phyloP scores from a whole-genome alignment of 2,888 invertebrate species.

The Caenorhabditis sp. region DNA sequence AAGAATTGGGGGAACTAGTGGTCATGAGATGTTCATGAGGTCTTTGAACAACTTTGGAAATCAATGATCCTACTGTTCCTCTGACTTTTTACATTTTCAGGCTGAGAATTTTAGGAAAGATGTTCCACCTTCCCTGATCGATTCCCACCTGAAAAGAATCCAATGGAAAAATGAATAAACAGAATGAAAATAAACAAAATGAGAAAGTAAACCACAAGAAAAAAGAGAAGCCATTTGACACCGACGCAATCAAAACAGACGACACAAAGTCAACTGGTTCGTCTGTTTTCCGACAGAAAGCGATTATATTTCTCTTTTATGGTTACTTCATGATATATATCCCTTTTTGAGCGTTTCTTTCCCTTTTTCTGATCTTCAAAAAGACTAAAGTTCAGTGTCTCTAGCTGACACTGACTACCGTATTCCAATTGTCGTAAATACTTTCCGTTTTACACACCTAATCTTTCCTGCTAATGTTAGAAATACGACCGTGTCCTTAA shows the following conservation, averaged over 20 bases:
- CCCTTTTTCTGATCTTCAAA: not conserved
- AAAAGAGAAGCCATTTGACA: slow-evolving; percentile 40
- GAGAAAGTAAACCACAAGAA: slow-evolving; percentile 19
- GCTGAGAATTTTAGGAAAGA: too few species aligned
- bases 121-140: not conserved
- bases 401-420: slow-evolving; percentile 12
- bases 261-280: slow-evolving; percentile 62
- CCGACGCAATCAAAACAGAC: slow-evolving; percentile 54
- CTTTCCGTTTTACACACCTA: slow-evolving; percentile 58
- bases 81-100: too few species aligned
- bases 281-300: slow-evolving; percentile 16
- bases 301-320: slow-evolving; percentile 35
- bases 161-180: not conserved
- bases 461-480: slow-evolving; percentile 68
- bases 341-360: not conserved
- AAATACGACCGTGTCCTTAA: slow-evolving; percentile 35
- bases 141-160: not conserved
- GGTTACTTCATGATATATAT: not conserved
- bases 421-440: slow-evolving; percentile 36
- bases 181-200: slow-evolving; percentile 12
- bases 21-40: too few species aligned
- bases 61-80: too few species aligned
- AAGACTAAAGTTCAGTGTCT: slow-evolving; percentile 42
- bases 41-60: not conserved
- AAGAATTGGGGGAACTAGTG: not conserved